Base-by-base conservation (phyloP, 2,113 vertebrate genomes). In the Hemiprocne comata region DNA sequence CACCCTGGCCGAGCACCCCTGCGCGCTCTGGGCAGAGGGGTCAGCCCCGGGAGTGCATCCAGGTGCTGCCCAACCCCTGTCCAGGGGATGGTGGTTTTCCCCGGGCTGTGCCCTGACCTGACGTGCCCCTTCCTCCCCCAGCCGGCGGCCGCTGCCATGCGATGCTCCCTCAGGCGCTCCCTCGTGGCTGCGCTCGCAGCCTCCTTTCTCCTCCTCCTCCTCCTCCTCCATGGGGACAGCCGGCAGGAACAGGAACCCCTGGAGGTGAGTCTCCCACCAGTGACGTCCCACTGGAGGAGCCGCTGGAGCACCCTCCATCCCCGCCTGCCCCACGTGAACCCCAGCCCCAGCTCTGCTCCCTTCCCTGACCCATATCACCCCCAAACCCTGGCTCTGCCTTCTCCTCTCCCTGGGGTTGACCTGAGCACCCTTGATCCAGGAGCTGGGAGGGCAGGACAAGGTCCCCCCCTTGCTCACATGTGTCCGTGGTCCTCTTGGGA, bases 111-210 rank as follows among this genome's bases (percentile, higher is more conserved):
- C 36, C 29, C 55, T 31, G 42, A 26, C 57, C 79, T 28, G 7
- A 38, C 1, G 3, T 20, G 9, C 33, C 36, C n/a, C 33, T 69
- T 80, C 46, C 62, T 80, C 69, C 66, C 5, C 0, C 80, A 94
- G 83, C 21, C 66, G 38, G 40, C 40, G 40, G 40, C 40, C 40
- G 40, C 40, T 42, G 86, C 86, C 26, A 96, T 97, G 97, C 65
- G 97, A 62, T 96, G 92, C 79, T 97, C 83, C 42, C 67, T 33
- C 53, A 96, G 72, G 31, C 95, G 96, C 36, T 87, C 14, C 42
- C 51, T 97, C 65, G 29, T 1, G 0, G 50, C 80, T 62, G 51
- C 7, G 3, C 67, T 96, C 0, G 1, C 50, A 55, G 58, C 70
- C 62, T 53, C 50, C 61, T 72, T 71, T 38, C 11, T 96, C 62